phyloP scores from a whole-genome alignment of 1,140 invertebrate species.

The Prorops nasuta region DNA sequence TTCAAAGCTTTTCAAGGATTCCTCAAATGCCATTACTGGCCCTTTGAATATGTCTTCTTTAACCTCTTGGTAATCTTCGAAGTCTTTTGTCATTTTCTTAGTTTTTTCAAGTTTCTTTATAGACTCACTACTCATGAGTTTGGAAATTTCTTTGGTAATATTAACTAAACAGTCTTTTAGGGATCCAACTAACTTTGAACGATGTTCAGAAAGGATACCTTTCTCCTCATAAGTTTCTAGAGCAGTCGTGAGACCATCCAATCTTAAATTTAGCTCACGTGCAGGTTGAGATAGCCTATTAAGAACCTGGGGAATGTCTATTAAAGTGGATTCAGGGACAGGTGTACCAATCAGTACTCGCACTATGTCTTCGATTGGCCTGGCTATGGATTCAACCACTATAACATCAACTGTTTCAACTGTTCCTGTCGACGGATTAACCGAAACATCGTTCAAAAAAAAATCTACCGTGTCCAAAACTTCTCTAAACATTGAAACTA shows the following conservation, averaged over 20 bases:
- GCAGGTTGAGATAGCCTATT: slow-evolving; percentile 24
- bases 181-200: slow-evolving; percentile 37
- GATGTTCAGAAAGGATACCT: slow-evolving; percentile 24
- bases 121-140: slow-evolving; percentile 6
- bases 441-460: slow-evolving; percentile 29
- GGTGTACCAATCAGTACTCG: neutral
- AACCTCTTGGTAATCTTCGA: no score
- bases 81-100: no score
- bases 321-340: neutral
- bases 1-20: slow-evolving; percentile 8
- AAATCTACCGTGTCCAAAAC: slow-evolving; percentile 24
- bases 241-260: slow-evolving; percentile 38
- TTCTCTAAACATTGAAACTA: slow-evolving; percentile 18
- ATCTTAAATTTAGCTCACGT: slow-evolving; percentile 34
- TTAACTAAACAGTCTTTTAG: slow-evolving; percentile 36
- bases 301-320: slow-evolving; percentile 1
- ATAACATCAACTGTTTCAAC: slow-evolving; percentile 46
- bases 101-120: neutral
- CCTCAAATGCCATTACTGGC: slow-evolving; percentile 2
- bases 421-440: slow-evolving; percentile 32
- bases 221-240: slow-evolving; percentile 40
- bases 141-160: slow-evolving; percentile 28
- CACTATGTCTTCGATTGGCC: slow-evolving; percentile 42
- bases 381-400: slow-evolving; percentile 41
- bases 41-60: slow-evolving; percentile 13